phyloP scores from a whole-genome alignment of 1,140 invertebrate species.

The Cherax quadricarinatus region DNA sequence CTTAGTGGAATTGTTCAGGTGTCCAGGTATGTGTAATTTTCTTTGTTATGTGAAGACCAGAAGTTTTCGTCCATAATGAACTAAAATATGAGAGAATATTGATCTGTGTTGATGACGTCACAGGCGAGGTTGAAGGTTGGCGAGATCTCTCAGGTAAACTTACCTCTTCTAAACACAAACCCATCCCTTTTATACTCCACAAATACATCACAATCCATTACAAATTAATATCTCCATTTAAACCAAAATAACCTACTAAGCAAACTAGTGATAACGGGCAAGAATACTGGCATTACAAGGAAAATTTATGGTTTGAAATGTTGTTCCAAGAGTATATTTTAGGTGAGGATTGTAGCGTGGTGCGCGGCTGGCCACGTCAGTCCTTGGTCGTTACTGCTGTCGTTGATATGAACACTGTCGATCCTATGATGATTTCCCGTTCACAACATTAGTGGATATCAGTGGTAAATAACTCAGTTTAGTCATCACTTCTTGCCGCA shows the following conservation, averaged over 20 bases:
- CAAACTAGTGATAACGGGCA: too few species aligned
- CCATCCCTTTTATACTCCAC: too few species aligned
- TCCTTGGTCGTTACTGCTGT: conserved; percentile 69
- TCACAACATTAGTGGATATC: conserved; percentile 70
- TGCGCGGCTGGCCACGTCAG: conserved; percentile 42
- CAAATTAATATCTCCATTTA: too few species aligned
- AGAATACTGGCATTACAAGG: neutral
- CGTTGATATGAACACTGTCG: conserved; percentile 68
- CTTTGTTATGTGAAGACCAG: too few species aligned
- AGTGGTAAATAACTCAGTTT: conserved; percentile 70
- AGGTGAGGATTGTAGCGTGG: conserved; percentile 22
- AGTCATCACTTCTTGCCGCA: conserved; percentile 60
- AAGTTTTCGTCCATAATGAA: neutral
- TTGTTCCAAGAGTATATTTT: conserved; percentile 41
- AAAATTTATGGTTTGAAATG: neutral
- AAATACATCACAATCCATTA: too few species aligned
- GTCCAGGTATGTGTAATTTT: too few species aligned
- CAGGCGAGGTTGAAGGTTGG: conserved; percentile 33
- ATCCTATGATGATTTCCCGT: conserved; percentile 68
- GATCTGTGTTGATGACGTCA: conserved; percentile 50
- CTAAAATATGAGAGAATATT: conserved; percentile 14
- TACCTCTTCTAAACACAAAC: neutral
- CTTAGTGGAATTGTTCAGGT: too few species aligned
- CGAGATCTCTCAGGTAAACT: neutral
- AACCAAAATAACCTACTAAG: too few species aligned